phyloP scores from a whole-genome alignment of 2,888 invertebrate genomes.

The Drosophila greeni region DNA sequence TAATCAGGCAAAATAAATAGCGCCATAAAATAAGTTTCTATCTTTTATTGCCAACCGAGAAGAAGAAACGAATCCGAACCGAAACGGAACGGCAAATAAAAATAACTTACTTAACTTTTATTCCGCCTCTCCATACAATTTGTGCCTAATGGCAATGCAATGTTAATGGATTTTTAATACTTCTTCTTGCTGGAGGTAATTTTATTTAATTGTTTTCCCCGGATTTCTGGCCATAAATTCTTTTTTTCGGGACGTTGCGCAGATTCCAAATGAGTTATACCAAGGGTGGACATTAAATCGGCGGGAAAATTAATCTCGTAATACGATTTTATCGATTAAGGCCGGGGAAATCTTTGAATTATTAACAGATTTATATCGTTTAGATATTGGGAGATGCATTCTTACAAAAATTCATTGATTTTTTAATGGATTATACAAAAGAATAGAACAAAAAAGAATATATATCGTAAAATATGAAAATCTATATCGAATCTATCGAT shows the following conservation, averaged over 20 bases:
- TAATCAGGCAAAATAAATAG: conserved; percentile 72
- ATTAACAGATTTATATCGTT: neutral
- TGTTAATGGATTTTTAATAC: conserved; percentile 60
- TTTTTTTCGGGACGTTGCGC: neutral
- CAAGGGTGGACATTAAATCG: conserved; percentile 19
- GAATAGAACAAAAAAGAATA: neutral
- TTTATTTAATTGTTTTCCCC: conserved; percentile 57
- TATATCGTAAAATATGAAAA: neutral
- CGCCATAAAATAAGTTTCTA: conserved; percentile 73
- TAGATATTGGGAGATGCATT: neutral
- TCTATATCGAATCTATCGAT: no score
- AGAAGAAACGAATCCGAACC: conserved; percentile 1
- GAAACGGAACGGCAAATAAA: conserved; percentile 39
- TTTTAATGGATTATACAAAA: neutral
- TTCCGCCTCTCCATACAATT: conserved; percentile 55
- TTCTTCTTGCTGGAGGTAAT: conserved; percentile 36
- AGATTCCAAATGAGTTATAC: conserved; percentile 5
- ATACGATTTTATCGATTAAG: neutral
- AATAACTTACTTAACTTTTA: conserved; percentile 67
- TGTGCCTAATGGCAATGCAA: conserved; percentile 54
- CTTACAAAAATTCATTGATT: accelerated
- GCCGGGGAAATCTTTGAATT: no score
- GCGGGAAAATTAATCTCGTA: neutral
- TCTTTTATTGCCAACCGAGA: conserved; percentile 63
- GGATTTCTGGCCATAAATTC: conserved; percentile 35